Evolutionary conservation across 2,888 invertebrate genomes (phyloP), one percentile per base, ranked within the genome.

Genomic region (Cryptus viduatorius): DNA sequence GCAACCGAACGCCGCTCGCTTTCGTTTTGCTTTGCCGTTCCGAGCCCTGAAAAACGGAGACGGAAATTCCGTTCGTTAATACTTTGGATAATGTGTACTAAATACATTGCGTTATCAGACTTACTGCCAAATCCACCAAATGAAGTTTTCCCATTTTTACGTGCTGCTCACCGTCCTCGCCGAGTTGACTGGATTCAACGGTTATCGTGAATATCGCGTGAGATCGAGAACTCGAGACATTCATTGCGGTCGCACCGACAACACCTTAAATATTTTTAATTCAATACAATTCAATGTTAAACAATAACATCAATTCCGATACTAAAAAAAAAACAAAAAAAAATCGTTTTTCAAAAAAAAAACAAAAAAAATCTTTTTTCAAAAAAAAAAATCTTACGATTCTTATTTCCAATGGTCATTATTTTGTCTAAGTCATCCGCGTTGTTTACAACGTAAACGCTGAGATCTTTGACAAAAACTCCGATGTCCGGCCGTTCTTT

Each of bases 131-230:
- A 94, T 99, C 99, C 0, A 99, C 99, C 71, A 99, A 95, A 94
- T 99, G 99, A 77, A 99, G 95, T 94, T 99, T 99, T 75, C 99
- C 99, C 96, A 98, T 98, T 92, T 98, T 96, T 16, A 99, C 97
- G 91, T 98, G 97, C 90, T 98, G 97, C 91, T 97, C 96, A 1
- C 97, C 97, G 90, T 97, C 98, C 1, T 95, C 95, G 0, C 96
- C 97, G 79, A 96, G 95, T 93, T 98, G 97, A 94, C 98, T 98
- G 86, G 98, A 98, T 94, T 99, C 99, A 64, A 99, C 97, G 0
- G 98, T 99, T 67, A 99, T 98, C 14, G 98, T 98, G 94, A 99
- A 99, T 89, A 99, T 99, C 8, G 99, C 99, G 95, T 99, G 99
- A 0, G 99, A 99, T 71, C 99, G 95, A 0, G 99, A 99, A 89